A percentile compares a stretch with the other conserved stretches of the same genome.
Evolutionary conservation across 2,888 invertebrate species (phyloP).

Genomic region (Polymixis lichenea): DNA sequence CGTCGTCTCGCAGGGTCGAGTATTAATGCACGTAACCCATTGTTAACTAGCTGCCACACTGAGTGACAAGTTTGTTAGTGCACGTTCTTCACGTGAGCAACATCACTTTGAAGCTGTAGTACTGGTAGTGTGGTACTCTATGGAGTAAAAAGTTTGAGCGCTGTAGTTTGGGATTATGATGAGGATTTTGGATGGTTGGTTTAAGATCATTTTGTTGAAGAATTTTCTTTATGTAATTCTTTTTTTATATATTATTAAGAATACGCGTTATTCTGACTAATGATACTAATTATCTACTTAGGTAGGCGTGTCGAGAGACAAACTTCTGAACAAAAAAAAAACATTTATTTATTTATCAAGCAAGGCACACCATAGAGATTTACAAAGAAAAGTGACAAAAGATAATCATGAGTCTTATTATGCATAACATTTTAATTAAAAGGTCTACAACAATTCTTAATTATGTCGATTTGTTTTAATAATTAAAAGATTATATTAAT

Average conservation of each 20-base stretch:
- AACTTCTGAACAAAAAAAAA: background rate
- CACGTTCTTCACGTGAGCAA: slow-evolving; percentile 65
- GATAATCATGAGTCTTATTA: no score
- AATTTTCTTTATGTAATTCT: background rate
- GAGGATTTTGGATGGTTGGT: background rate
- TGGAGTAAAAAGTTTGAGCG: slow-evolving; percentile 45
- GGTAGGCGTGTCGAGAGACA: background rate
- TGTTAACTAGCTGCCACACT: slow-evolving; percentile 70
- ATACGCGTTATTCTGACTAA: background rate
- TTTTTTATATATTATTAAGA: background rate
- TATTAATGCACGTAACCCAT: slow-evolving; percentile 70
- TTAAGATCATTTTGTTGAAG: background rate
- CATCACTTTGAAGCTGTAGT: slow-evolving; percentile 58
- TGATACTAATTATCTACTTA: background rate
- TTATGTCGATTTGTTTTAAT: no score
- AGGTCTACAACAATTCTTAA: no score
- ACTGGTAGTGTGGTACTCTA: slow-evolving; percentile 24
- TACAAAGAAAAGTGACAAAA: no score
- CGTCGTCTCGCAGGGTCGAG: slow-evolving; percentile 52
- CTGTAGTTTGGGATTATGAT: slow-evolving; percentile 18
- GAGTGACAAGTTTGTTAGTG: slow-evolving; percentile 78
- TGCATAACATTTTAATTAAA: no score
- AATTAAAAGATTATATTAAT: no score
- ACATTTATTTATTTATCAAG: no score
- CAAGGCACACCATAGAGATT: no score